These are phyloP conservation scores for Coelogynopora nodosa DNA, from an alignment of 2,888 invertebrate species.

Conservation along the genomic window DNA sequence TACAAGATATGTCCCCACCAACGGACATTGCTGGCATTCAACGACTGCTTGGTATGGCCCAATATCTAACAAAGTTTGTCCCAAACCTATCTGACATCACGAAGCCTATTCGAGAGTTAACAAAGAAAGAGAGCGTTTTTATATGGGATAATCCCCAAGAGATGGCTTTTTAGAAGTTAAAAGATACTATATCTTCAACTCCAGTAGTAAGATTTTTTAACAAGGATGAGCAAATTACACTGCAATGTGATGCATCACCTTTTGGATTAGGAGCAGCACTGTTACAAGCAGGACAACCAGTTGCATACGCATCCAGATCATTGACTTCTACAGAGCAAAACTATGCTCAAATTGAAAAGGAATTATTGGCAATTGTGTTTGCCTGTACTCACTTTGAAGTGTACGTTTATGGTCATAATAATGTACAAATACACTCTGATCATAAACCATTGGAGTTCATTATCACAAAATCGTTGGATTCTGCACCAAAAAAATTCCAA, in stretches of 20 bases:
- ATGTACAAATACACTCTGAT: not conserved
- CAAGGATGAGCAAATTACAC: not conserved
- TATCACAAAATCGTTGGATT: not conserved
- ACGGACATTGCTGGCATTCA: not conserved
- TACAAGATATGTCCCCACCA: conserved; percentile 10
- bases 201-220: not conserved
- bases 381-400: not conserved
- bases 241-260: conserved; percentile 20
- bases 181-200: not conserved
- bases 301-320: not conserved
- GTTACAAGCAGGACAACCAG: not conserved
- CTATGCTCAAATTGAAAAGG: conserved; percentile 22
- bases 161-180: not conserved
- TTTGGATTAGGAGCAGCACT: not conserved
- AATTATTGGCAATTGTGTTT: not conserved
- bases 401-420: not conserved
- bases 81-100: not conserved
- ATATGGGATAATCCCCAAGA: not conserved
- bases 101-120: not conserved
- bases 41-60: not conserved
- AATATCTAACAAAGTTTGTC: not conserved
- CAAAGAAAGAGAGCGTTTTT: not conserved
- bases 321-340: not conserved
- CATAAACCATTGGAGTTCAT: not conserved
- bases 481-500: not conserved